Evolutionary conservation across 92 coral and sea anemone species (phyloP).

Genomic region (Paragorgia papillata): DNA sequence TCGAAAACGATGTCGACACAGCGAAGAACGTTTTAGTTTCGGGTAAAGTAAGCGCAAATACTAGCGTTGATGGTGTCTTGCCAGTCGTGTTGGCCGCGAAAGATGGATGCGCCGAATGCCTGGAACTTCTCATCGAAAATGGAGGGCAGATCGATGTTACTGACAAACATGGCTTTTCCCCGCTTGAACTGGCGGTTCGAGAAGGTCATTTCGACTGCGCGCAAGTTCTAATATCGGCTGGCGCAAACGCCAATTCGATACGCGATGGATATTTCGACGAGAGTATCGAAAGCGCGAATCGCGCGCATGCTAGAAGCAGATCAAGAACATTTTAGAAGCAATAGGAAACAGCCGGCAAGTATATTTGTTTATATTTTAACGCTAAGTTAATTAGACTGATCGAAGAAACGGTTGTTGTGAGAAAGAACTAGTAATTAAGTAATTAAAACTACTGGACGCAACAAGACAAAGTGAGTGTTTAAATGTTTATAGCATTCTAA

Average conservation of each 20-base stretch:
- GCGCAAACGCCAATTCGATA: slow-evolving; percentile 81
- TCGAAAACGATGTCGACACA: slow-evolving; percentile 77
- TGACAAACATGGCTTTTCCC: slow-evolving; percentile 78
- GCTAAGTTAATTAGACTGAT: too few relatives aligned
- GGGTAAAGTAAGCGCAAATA: slow-evolving; percentile 62
- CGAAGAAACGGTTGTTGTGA: too few relatives aligned
- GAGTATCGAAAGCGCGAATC: slow-evolving; percentile 30
- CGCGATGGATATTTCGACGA: slow-evolving; percentile 78
- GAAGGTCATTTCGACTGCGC: slow-evolving; percentile 99
- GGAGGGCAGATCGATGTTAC: slow-evolving; percentile 84
- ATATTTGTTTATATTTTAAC: too few relatives aligned
- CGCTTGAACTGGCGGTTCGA: slow-evolving; percentile 80
- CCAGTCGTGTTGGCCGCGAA: slow-evolving; percentile 89
- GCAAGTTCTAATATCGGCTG: slow-evolving; percentile 67
- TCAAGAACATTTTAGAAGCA: slow-evolving; percentile 28
- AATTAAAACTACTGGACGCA: too few relatives aligned
- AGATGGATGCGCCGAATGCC: slow-evolving; percentile 82
- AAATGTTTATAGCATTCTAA: too few relatives aligned
- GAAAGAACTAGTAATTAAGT: too few relatives aligned
- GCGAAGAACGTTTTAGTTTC: slow-evolving; percentile 66
- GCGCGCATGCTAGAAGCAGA: slow-evolving; percentile 17
- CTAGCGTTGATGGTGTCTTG: slow-evolving; percentile 75
- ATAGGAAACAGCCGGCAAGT: neutral
- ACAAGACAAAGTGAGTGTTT: too few relatives aligned
- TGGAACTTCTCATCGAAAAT: slow-evolving; percentile 66